Evolutionary conservation across 2,797 vertebrate genomes (phyloP).

Genomic region (Pogonophryne albipinna): DNA sequence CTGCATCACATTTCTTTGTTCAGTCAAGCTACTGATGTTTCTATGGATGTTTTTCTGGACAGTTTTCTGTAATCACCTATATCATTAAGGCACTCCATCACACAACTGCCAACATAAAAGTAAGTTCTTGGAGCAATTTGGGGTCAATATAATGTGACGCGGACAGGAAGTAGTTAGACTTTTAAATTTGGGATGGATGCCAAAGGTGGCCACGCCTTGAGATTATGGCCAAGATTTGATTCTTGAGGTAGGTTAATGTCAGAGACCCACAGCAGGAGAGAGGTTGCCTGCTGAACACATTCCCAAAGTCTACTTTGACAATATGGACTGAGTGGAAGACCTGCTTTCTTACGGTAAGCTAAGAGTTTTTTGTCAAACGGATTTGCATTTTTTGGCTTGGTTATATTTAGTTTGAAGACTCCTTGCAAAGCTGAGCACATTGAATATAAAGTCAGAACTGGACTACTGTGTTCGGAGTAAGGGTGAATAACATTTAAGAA

Average conservation of each 20-base stretch:
- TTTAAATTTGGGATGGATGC: constrained; percentile 37
- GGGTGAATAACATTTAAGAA: not conserved
- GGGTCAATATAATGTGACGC: not conserved
- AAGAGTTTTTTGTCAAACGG: not conserved
- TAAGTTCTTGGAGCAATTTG: not conserved
- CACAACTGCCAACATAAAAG: not conserved
- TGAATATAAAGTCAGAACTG: not conserved
- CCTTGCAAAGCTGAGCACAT: not conserved
- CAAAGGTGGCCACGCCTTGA: constrained; percentile 60
- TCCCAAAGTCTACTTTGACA: not conserved
- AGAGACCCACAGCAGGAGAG: constrained; percentile 2
- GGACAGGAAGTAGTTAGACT: not conserved
- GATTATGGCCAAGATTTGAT: constrained; percentile 36
- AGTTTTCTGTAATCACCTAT: not conserved
- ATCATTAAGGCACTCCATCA: not conserved
- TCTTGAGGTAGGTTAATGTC: constrained; percentile 25
- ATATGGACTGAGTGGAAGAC: constrained; percentile 36
- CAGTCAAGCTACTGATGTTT: not conserved
- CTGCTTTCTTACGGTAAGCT: constrained; percentile 34
- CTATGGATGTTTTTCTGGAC: not conserved
- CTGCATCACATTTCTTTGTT: not conserved
- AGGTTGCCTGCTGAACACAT: constrained; percentile 18
- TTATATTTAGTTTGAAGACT: constrained; percentile 5
- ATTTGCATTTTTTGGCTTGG: not conserved
- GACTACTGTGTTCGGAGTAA: not conserved